phyloP scores from a whole-genome alignment of 1,140 invertebrate genomes.

The Cepaea nemoralis region DNA sequence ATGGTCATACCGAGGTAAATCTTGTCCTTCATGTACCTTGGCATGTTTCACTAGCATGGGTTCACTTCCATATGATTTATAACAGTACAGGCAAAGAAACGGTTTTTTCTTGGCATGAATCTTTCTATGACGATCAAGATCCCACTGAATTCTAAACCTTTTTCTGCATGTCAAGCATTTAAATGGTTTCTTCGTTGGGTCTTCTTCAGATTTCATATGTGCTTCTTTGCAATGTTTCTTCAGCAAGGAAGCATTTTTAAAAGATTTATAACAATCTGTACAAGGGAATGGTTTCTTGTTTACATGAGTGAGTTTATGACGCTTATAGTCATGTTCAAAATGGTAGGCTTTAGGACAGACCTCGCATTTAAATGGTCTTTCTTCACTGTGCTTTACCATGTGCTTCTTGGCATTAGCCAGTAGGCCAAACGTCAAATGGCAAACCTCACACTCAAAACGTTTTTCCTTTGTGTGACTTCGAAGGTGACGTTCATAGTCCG shows the following conservation, averaged over 20 bases:
- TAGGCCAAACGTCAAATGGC: slow-evolving; percentile 31
- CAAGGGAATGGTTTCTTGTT: slow-evolving; percentile 38
- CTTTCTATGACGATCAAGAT: slow-evolving; percentile 27
- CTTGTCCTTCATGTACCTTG: slow-evolving; percentile 17
- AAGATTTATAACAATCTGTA: slow-evolving; percentile 34
- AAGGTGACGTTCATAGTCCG: slow-evolving; percentile 25
- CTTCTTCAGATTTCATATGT: slow-evolving; percentile 22
- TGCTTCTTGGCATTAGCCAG: slow-evolving; percentile 37
- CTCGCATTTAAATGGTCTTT: slow-evolving; percentile 33
- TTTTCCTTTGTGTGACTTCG: slow-evolving; percentile 38
- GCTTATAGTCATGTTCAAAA: slow-evolving; percentile 31
- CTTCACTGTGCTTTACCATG: slow-evolving; percentile 29
- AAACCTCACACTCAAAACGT: slow-evolving; percentile 38
- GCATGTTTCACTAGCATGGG: slow-evolving; percentile 5
- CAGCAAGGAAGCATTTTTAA: slow-evolving; percentile 20
- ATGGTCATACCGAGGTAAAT: slow-evolving; percentile 22
- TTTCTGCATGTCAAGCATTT: slow-evolving; percentile 30
- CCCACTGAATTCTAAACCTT: slow-evolving; percentile 33
- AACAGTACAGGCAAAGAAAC: slow-evolving; percentile 26
- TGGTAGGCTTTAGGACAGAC: slow-evolving; percentile 33
- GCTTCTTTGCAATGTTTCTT: slow-evolving; percentile 29
- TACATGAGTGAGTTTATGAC: slow-evolving; percentile 29
- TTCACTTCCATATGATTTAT: slow-evolving; percentile 23
- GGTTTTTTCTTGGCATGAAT: slow-evolving; percentile 32
- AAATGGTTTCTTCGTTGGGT: slow-evolving; percentile 15